These are phyloP conservation scores for Nyctibius grandis DNA, from an alignment of 2,797 vertebrate genomes.

Conservation along the genomic window DNA sequence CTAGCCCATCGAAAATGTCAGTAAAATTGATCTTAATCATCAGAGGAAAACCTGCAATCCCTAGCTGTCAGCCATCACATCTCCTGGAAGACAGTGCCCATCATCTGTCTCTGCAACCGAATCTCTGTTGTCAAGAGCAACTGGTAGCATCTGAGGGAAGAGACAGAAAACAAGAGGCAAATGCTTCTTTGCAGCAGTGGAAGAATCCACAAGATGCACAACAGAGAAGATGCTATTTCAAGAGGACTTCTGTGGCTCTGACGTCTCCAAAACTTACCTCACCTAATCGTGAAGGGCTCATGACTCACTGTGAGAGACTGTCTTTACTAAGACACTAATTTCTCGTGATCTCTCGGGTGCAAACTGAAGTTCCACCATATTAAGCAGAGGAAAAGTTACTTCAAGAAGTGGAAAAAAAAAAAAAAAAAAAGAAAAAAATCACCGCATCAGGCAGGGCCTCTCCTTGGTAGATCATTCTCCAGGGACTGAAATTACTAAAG, in stretches of 20 bases:
- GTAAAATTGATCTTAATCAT: not conserved
- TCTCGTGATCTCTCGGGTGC: not conserved
- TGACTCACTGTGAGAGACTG: not conserved
- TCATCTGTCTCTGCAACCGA: not conserved
- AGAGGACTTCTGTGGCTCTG: not conserved
- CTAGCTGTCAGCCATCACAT: not conserved
- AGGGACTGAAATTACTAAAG: not conserved
- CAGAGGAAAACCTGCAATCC: not conserved
- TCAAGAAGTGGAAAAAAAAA: not conserved
- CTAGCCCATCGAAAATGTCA: not conserved
- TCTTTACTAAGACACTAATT: not conserved
- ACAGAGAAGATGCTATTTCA: not conserved
- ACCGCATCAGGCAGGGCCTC: not conserved
- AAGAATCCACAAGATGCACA: not conserved
- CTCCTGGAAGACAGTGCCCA: not conserved
- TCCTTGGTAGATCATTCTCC: not conserved
- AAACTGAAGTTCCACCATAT: not conserved
- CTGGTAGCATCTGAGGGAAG: not conserved
- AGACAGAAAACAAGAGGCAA: not conserved
- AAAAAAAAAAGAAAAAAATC: not conserved
- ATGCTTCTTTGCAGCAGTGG: not conserved
- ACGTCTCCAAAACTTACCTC: not conserved
- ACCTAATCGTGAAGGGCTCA: fast-evolving
- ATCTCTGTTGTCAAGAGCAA: not conserved
- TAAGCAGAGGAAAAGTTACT: not conserved